Conservation (phyloP, 2,888 invertebrate species). For the Suillia variegata region DNA sequence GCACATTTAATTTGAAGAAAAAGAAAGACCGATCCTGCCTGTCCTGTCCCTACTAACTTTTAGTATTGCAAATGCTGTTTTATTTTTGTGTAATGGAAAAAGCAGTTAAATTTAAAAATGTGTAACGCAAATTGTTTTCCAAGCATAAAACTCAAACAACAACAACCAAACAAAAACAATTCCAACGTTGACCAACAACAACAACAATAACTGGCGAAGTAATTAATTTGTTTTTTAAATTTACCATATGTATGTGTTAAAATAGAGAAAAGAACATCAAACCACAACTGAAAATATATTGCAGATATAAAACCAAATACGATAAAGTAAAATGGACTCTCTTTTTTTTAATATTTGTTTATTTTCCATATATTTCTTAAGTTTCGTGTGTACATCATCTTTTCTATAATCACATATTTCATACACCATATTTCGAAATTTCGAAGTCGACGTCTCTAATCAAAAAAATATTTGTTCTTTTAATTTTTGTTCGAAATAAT, state of each 20-base stretch:
- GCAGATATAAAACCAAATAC: slow-evolving; percentile 3
- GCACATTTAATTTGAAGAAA: no score
- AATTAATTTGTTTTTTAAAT: slow-evolving; percentile 6
- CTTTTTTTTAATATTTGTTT: slow-evolving; percentile 12
- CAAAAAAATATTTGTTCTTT: no score
- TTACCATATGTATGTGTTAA: background rate
- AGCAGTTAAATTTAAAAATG: slow-evolving; percentile 10
- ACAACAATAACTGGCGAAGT: slow-evolving; percentile 2
- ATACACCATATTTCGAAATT: no score
- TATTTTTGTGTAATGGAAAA: slow-evolving; percentile 12
- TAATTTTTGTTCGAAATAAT: no score
- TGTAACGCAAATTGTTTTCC: slow-evolving; percentile 19
- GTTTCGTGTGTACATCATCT: slow-evolving; percentile 7
- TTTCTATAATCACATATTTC: no score
- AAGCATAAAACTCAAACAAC: background rate
- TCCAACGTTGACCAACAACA: slow-evolving; percentile 17
- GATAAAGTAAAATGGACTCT: slow-evolving; percentile 11
- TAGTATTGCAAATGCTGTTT: background rate
- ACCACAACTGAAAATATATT: slow-evolving; percentile 16
- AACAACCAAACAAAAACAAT: background rate
- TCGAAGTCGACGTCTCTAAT: no score
- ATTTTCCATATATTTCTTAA: slow-evolving; percentile 8
- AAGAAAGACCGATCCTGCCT: no score
- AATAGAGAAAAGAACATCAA: slow-evolving; percentile 5
- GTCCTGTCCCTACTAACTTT: no score